A percentile compares a stretch with the other conserved stretches of the same genome.
phyloP scores from a whole-genome alignment of 2,113 vertebrate genomes.

The Theristicus caerulescens region DNA sequence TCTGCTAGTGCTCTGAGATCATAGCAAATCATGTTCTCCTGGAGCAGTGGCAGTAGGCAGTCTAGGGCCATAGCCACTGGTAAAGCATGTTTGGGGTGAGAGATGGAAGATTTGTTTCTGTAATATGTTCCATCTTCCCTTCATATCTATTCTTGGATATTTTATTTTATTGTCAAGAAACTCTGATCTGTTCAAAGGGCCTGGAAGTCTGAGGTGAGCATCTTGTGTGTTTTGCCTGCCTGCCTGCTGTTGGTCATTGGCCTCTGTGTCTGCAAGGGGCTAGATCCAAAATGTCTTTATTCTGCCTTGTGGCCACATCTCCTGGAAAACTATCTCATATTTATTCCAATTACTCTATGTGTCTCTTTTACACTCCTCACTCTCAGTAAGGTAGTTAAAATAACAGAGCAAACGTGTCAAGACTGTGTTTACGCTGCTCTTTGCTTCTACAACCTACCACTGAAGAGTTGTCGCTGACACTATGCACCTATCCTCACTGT shows the following conservation, averaged over 20 bases:
- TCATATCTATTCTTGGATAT: not conserved
- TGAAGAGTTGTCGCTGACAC: not conserved
- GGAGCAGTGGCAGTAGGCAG: not conserved
- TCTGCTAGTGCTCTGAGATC: not conserved
- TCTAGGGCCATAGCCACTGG: not conserved
- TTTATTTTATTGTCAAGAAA: not conserved
- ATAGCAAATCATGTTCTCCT: not conserved
- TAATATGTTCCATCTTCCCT: not conserved
- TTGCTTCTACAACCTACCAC: not conserved
- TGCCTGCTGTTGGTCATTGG: rapidly evolving
- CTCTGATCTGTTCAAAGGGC: not conserved
- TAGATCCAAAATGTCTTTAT: not conserved
- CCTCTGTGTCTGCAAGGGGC: not conserved
- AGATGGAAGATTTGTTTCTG: not conserved
- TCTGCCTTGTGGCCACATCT: not conserved
- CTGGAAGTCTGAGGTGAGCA: not conserved
- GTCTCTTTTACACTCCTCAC: not conserved
- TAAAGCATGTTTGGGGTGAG: not conserved
- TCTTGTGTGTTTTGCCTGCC: not conserved
- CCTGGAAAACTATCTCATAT: not conserved
- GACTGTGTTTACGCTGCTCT: not conserved
- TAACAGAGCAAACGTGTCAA: not conserved
- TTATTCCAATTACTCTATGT: not conserved
- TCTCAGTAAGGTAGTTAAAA: not conserved
- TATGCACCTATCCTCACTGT: not conserved